Evolutionary conservation across 2,888 invertebrate genomes (phyloP).

Genomic region (Digitonthophagus gazella): DNA sequence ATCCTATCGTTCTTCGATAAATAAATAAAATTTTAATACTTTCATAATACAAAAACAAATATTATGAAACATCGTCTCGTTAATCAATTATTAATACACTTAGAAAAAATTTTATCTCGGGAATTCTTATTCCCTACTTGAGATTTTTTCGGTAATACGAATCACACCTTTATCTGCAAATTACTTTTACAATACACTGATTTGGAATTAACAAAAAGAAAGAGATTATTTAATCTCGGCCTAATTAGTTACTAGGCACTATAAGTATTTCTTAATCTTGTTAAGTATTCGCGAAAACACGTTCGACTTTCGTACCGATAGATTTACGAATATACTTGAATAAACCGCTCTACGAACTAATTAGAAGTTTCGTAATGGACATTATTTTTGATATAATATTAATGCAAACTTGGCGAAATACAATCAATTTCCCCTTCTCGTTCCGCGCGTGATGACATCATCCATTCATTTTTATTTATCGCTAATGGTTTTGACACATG

Average conservation of each 20-base stretch:
- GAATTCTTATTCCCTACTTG: background rate
- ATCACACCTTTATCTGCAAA: background rate
- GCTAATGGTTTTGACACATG: conserved; percentile 4
- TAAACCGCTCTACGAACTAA: too few species aligned
- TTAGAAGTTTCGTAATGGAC: background rate
- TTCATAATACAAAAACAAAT: background rate
- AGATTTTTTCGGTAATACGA: background rate
- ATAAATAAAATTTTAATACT: background rate
- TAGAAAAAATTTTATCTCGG: background rate
- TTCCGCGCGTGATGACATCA: background rate
- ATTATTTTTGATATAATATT: background rate
- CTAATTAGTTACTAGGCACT: background rate
- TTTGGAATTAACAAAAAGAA: background rate
- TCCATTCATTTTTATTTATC: background rate
- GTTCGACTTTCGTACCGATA: too few species aligned
- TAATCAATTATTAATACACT: background rate
- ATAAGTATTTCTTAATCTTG: background rate
- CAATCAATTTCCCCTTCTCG: background rate
- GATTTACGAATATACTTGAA: too few species aligned
- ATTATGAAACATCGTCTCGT: background rate
- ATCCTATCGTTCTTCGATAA: background rate
- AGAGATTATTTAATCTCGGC: background rate
- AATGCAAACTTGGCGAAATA: background rate
- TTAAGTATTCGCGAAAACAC: background rate
- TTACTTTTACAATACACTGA: background rate